Evolutionary conservation across 1,140 invertebrate genomes (phyloP), one percentile per base, ranked within the genome.

Genomic region (Cydia fagiglandana): DNA sequence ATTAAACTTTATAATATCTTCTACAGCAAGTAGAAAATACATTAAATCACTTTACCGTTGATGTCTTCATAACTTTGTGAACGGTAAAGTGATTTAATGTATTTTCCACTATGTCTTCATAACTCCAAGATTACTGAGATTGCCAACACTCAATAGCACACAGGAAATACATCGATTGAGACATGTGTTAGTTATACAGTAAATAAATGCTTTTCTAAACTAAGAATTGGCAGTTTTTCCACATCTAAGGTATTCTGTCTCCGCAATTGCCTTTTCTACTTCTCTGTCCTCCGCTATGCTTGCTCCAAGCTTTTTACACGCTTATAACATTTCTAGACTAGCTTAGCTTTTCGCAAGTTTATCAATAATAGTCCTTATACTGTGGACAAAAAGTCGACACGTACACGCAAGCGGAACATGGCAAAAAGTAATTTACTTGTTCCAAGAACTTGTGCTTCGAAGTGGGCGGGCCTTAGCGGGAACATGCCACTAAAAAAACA

Each of bases 371-470:
- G 66, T 17, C 34, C 34, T 38, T 70, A 41, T 17, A 3, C 34
- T 38, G n/a, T 17, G 9, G 34, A 4, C 15, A 70, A 70, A 70
- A 70, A 70, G 66, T 17, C 30, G 7, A 70, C 66, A 70, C 17
- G 38, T 41, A 70, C 66, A 70, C 66, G 30, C 30, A 38, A 38
- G 7, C 66, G 15, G 30, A 41, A 70, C 30, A 70, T 34, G 15
- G 34, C 66, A 70, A 70, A 70, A 70, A 70, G 34, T 38, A 70
- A 70, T 70, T 70, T 70, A 38, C 66, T 70, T 68, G 64, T 68
- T 70, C 66, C 66, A 45, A 41, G 66, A 70, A 70, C 34, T 38
- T 70, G 30, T 70, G 30, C 12, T 38, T 61, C 56, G 9, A 61
- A 38, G 66, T 70, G 66, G 66, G 66, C 66, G 66, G 66, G 66